phyloP scores from a whole-genome alignment of 2,888 invertebrate species.

The Monopis laevigella region DNA sequence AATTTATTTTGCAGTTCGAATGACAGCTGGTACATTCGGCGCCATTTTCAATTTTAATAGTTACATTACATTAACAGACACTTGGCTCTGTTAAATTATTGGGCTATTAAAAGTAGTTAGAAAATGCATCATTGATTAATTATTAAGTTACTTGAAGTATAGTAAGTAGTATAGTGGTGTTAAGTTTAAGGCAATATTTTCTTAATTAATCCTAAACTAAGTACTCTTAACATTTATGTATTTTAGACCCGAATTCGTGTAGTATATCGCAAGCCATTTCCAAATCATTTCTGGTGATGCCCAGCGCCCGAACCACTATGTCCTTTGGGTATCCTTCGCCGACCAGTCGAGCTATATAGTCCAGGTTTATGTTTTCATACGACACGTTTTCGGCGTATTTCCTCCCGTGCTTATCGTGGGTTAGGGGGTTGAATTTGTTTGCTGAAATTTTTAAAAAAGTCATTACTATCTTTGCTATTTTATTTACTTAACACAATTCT shows the following conservation, averaged over 20 bases:
- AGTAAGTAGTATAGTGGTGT: too few species aligned
- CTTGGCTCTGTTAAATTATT: too few species aligned
- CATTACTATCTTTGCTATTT: neutral
- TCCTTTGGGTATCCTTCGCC: constrained; percentile 92
- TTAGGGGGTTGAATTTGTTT: constrained; percentile 58
- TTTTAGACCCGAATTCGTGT: constrained; percentile 82
- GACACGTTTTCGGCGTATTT: constrained; percentile 66
- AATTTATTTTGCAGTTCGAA: too few species aligned
- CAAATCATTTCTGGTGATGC: constrained; percentile 92
- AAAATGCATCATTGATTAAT: too few species aligned
- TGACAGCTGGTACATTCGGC: too few species aligned
- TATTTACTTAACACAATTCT: too few species aligned
- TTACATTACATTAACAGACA: too few species aligned
- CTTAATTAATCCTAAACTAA: too few species aligned
- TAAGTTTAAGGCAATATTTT: too few species aligned
- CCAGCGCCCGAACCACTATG: constrained; percentile 89
- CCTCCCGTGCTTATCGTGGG: constrained; percentile 58
- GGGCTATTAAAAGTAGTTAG: too few species aligned
- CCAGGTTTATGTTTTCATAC: constrained; percentile 91
- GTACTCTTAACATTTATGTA: constrained; percentile 51
- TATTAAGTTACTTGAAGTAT: too few species aligned
- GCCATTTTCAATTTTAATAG: too few species aligned
- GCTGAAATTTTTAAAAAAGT: constrained; percentile 31
- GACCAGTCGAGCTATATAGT: constrained; percentile 88
- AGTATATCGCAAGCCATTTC: constrained; percentile 96